Evolutionary conservation across 2,797 vertebrate species (phyloP), one percentile per base, ranked within the genome.

Genomic region (Brachymystax lenok): DNA sequence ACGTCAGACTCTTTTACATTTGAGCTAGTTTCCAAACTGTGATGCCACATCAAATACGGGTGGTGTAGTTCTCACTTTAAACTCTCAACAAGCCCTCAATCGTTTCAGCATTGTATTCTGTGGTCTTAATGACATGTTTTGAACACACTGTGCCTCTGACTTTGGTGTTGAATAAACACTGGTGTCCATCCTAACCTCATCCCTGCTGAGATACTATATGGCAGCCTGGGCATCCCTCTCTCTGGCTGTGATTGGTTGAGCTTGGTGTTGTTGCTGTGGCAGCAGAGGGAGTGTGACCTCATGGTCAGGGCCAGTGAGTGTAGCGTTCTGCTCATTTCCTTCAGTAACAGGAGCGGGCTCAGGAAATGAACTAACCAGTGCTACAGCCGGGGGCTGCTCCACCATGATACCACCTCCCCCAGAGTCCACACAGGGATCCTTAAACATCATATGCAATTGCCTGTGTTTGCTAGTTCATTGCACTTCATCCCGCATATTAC

Each of bases 331-430:
- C 84, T 88, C 85, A 91, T 93, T 90, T 92, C 87, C 86, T 84
- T 90, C 88, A 89, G 90, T 92, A 90, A 85, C 83, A 88, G 84
- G 80, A 90, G 84, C 28, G 6, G 17, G 66, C 66, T 68, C 88
- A 92, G 93, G 92, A 94, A 94, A 93, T 93, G 82, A 93, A 86
- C 88, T 89, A 91, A 92, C 84, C 83, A 54, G 85, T 74, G 81
- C 86, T 79, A 16, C 51, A 46, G 40, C 40, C 12, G 10, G 75
- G 77, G 87, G 85, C 82, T 80, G 78, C 88, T 89, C 80, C 83
- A 87, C 78, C 80, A 73, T 84, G 81, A 71, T 79, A 83, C 66
- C 66, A 68, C 28, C 30, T 17, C 30, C 16, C 17, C 12, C 5
- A 24, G 59, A 21, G 59, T 24, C 59, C 17, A 27, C 8, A 63